Conservation (phyloP, 2,113 vertebrate species). For the Sinocyclocheilus maitianheensis region DNA sequence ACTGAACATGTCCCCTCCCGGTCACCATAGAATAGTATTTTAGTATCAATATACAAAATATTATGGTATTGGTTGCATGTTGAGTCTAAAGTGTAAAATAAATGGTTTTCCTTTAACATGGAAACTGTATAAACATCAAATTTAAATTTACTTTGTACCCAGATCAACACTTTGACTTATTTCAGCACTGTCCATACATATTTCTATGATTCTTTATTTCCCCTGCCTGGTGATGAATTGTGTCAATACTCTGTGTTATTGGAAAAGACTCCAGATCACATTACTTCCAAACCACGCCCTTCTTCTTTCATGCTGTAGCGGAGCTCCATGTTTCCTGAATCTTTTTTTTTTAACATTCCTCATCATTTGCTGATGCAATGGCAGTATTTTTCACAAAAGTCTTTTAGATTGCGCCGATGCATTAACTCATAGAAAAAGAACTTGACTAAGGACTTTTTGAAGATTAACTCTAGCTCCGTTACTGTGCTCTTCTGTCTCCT, state of each 20-base stretch:
- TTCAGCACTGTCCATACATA: not conserved
- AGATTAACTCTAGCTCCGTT: constrained; percentile 61
- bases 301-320: not conserved
- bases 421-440: constrained; percentile 31
- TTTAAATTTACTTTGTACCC: not conserved
- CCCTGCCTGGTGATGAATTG: constrained; percentile 75
- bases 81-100: not conserved
- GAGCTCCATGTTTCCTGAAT: not conserved
- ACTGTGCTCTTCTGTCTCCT: not conserved
- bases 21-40: no score
- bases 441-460: constrained; percentile 64
- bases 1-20: no score
- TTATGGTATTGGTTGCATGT: no score
- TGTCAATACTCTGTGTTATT: constrained; percentile 70
- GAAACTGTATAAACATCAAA: not conserved
- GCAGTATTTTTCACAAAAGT: constrained; percentile 17
- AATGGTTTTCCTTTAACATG: not conserved
- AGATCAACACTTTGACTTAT: not conserved
- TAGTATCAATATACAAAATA: no score
- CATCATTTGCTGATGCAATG: constrained; percentile 7
- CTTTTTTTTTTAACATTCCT: not conserved
- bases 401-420: not conserved
- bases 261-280: constrained; percentile 64
- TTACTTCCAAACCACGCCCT: constrained; percentile 62
- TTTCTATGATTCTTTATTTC: constrained; percentile 42